Percentiles rank a stretch among this genome's conserved stretches.
These are phyloP conservation scores for Chionoecetes opilio DNA, from an alignment of 1,140 invertebrate species.

Conservation along the genomic window DNA sequence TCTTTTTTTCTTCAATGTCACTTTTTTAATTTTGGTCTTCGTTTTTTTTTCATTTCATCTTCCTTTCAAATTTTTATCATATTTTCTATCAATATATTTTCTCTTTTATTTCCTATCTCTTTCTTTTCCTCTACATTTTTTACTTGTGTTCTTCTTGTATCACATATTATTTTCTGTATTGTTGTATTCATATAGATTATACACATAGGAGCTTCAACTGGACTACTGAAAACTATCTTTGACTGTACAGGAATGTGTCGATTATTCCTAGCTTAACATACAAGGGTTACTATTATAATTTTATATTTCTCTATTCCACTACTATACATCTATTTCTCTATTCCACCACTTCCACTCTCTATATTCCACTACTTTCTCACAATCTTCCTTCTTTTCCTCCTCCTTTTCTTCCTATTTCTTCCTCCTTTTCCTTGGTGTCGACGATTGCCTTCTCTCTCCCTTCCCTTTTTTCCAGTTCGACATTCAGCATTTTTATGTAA, in stretches of 20 bases:
- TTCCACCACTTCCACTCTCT: background rate
- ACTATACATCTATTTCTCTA: background rate
- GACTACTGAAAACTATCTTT: background rate
- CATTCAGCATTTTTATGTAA: slow-evolving; percentile 5
- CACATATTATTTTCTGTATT: too few species aligned
- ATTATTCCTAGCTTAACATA: too few species aligned
- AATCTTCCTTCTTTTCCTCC: background rate
- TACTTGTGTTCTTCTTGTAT: too few species aligned
- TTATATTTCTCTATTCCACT: background rate
- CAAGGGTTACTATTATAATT: too few species aligned
- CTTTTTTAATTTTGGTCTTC: background rate
- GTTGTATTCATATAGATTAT: too few species aligned
- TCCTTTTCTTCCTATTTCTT: too few species aligned
- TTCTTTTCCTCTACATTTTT: background rate
- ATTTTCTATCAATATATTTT: background rate
- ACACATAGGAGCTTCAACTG: too few species aligned
- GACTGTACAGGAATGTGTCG: too few species aligned
- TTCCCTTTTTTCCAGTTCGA: slow-evolving; percentile 4
- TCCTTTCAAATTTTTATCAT: background rate
- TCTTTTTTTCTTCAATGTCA: background rate
- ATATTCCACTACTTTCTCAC: background rate
- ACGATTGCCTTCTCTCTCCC: background rate
- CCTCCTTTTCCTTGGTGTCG: background rate
- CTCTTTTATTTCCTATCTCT: background rate
- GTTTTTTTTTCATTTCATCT: background rate